These are phyloP conservation scores for Bombus impatiens DNA, from an alignment of 1,140 invertebrate genomes.

Conservation along the genomic window DNA sequence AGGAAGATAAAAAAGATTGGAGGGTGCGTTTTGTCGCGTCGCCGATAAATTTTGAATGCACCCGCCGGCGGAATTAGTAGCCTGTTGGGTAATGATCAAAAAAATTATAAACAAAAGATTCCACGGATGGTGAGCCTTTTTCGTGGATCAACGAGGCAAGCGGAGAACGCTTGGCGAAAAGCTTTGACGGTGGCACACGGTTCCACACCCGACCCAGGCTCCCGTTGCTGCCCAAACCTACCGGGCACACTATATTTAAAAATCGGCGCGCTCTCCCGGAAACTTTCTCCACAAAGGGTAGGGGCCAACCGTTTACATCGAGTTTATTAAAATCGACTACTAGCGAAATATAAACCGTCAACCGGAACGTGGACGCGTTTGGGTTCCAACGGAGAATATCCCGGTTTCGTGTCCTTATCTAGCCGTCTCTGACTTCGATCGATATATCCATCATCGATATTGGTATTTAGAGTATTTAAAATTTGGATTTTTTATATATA, in stretches of 20 bases:
- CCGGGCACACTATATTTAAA: slow-evolving; percentile 81
- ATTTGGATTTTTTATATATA: neutral
- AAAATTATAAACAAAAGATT: slow-evolving; percentile 83
- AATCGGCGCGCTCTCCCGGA: slow-evolving; percentile 82
- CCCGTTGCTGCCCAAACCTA: slow-evolving; percentile 78
- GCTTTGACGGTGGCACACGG: slow-evolving; percentile 79
- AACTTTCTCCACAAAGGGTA: slow-evolving; percentile 81
- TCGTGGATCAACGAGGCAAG: slow-evolving; percentile 82
- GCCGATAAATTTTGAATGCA: slow-evolving; percentile 76
- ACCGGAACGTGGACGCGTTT: slow-evolving; percentile 17
- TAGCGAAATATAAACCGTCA: slow-evolving; percentile 55
- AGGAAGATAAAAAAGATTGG: slow-evolving; percentile 55
- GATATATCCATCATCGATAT: neutral
- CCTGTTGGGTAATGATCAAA: slow-evolving; percentile 81
- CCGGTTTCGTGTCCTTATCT: neutral
- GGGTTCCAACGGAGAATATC: neutral
- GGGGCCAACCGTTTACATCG: slow-evolving; percentile 80
- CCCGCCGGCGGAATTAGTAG: slow-evolving; percentile 77
- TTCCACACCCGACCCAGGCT: slow-evolving; percentile 63
- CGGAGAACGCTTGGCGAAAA: slow-evolving; percentile 75
- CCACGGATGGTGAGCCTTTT: slow-evolving; percentile 82
- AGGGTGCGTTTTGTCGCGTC: slow-evolving; percentile 67
- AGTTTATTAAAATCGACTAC: slow-evolving; percentile 81
- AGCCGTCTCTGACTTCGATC: neutral
- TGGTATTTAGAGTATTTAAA: neutral